Base-by-base conservation (phyloP, 2,888 invertebrate species). In the Temnothorax rugatulus region DNA sequence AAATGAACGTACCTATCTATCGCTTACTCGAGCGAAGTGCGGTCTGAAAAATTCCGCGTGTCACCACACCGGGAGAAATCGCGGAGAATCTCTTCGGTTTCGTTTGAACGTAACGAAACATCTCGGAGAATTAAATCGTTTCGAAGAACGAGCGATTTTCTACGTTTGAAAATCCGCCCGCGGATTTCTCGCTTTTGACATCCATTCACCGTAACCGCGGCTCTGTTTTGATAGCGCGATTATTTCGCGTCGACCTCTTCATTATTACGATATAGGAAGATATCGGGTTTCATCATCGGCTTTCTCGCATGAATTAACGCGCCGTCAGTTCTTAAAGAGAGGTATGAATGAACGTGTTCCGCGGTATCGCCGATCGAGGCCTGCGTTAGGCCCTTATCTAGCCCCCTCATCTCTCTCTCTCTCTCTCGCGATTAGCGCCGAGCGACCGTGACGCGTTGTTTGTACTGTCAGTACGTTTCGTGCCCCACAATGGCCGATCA, bases 361-460 rank as follows among this genome's bases (percentile, higher is more conserved):
- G 57, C 44, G 18, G 44, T 77, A 81, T 73, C 47, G 47, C 15
- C 21, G 79, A 71, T 77, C 68, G 79, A 44, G 34, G 59, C 64
- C 34, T 29, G 41, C 61, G 66, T 41, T 11, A 38, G 50, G 50
- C 29, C n/a, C 69, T 71, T 86, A 86, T 86, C 86, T 59, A 41
- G 25, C 38, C 66, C n/a, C 29, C 21, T 86, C 86, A 86, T 86
- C 86, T 59, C 44, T 29, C 29, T 29, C 86, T 68, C 83, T 86
- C 86, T 59, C 44, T 29, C 29, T 29, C 86, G 73, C 83, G 81
- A 86, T 86, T 83, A 86, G 76, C 64, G 52, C 63, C 86, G 86
- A 79, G 83, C 71, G 81, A 86, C 75, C 85, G 75, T 81, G 84
- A 81, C 84, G 84, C 79, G 77, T 21, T 86, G 75, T 69, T 75